A percentile compares a stretch with the other conserved stretches of the same genome.
Conservation (phyloP, 2,113 vertebrate genomes). For the Anguilla rostrata region DNA sequence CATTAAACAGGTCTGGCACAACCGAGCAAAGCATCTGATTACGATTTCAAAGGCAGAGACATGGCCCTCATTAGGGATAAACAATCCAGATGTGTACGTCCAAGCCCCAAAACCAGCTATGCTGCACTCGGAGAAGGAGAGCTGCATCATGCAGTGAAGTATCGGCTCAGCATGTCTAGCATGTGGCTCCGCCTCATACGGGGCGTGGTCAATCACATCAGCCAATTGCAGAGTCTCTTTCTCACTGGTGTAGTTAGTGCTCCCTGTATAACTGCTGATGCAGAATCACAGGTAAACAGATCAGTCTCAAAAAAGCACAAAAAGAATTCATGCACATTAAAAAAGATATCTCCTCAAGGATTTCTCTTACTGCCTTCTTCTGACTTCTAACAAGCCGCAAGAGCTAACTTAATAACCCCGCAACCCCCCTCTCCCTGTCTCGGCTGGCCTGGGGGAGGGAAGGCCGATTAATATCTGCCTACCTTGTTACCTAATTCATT, state of each 20-base stretch:
- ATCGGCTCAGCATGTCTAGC: constrained; percentile 47
- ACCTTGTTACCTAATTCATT: constrained; percentile 99
- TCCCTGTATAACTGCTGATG: constrained; percentile 2
- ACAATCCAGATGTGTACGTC: constrained; percentile 46
- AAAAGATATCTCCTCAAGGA: constrained; percentile 72
- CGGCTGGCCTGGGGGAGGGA: constrained; percentile 85
- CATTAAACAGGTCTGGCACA: constrained; percentile 57
- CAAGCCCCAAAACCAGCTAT: constrained; percentile 43
- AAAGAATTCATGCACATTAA: constrained; percentile 56
- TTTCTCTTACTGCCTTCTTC: constrained; percentile 69
- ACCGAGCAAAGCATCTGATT: constrained; percentile 60
- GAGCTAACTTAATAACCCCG: constrained; percentile 88
- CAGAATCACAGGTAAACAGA: constrained; percentile 4
- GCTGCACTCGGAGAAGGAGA: constrained; percentile 41
- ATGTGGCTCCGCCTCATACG: constrained; percentile 29
- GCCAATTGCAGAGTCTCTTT: constrained; percentile 36
- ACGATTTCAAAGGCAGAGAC: constrained; percentile 60
- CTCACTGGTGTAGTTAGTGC: constrained; percentile 12
- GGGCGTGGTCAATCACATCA: constrained; percentile 33
- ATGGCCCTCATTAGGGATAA: constrained; percentile 60
- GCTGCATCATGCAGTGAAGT: constrained; percentile 47
- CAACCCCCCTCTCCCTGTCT: constrained; percentile 76
- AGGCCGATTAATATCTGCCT: constrained; percentile 99
- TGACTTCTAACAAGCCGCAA: constrained; percentile 78
- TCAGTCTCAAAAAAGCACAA: constrained; percentile 21